Conservation (phyloP, 2,113 vertebrate species). For the Oxyruncus cristatus region DNA sequence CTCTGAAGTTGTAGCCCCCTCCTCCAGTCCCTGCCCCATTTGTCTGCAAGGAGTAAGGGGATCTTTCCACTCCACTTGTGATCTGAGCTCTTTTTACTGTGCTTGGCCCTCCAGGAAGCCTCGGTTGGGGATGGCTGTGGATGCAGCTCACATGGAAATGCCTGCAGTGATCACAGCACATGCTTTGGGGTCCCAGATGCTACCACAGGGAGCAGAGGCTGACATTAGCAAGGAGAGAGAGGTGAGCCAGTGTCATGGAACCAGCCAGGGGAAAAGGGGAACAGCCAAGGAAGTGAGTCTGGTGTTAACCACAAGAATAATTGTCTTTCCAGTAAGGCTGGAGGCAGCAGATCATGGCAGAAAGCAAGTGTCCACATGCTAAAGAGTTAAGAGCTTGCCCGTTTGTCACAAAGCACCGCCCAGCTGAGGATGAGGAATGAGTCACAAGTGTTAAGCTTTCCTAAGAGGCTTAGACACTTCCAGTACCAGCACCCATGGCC, state of each 20-base stretch:
- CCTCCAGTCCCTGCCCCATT: no score
- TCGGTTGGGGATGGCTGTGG: background rate
- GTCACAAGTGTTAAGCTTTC: background rate
- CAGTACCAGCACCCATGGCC: background rate
- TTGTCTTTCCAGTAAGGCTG: background rate
- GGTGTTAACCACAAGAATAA: background rate
- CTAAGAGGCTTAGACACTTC: background rate
- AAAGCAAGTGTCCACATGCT: fast-evolving
- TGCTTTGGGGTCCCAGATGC: background rate
- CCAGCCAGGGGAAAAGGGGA: background rate
- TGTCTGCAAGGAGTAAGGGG: fast-evolving
- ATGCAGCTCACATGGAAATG: background rate
- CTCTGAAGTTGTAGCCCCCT: background rate
- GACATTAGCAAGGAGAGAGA: background rate
- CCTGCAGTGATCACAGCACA: background rate
- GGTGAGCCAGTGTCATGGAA: background rate
- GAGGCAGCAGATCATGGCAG: background rate
- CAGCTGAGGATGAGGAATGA: background rate
- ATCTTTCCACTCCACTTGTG: background rate
- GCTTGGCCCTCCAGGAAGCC: background rate
- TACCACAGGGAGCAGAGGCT: background rate
- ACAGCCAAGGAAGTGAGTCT: background rate
- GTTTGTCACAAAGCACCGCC: background rate
- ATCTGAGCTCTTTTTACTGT: background rate
- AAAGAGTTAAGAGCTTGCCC: background rate